Evolutionary conservation across 92 coral and sea anemone species (phyloP), one percentile per base, ranked within the genome.

Genomic region (Palythoa heliodiscus): DNA sequence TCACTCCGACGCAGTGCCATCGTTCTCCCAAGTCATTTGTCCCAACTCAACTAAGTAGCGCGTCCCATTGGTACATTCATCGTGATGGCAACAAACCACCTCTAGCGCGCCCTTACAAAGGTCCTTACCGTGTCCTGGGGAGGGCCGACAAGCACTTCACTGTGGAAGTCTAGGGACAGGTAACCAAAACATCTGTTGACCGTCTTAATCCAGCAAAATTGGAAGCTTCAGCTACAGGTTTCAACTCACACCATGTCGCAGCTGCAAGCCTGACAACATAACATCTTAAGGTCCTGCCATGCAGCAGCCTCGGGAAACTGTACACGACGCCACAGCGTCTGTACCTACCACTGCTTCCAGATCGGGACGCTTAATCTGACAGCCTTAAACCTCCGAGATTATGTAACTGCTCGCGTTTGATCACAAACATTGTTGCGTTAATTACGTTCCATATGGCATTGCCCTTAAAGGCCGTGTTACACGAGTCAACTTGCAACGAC

Each of bases 51-150:
- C 82, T 90, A 29, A 84, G 82, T 47, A 19, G 61, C 0, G 92
- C 92, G 6, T 86, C 82, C 66, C 88, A 82, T 55, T 87, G 82
- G 7, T 90, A 77, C 24, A 89, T 90, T 52, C 88, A 68, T 52
- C 86, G 82, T 1, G 86, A 87, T 35, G 79, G 37, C 52, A 83
- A 82, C 68, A 78, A 7, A 22, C 90, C 76, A 11, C 89, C 89
- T 3, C 85, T 92, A 19, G 87, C 89, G 0, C 80, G 75, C 6
- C 92, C 90, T 3, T 89, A 92, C 84, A 79, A 4, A 7, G 90
- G 92, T 10, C 91, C 87, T 38, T 91, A 47, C 77, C 72, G 1
- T 19, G 87, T 91, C 4, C 84, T 91, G 14, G 15, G 83, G 20
- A 77, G 89, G 48, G 67, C 61, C 5, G 73, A 83, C 63, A 89